Base-by-base conservation (phyloP, 1,140 invertebrate species). In the Papilio polytes region DNA sequence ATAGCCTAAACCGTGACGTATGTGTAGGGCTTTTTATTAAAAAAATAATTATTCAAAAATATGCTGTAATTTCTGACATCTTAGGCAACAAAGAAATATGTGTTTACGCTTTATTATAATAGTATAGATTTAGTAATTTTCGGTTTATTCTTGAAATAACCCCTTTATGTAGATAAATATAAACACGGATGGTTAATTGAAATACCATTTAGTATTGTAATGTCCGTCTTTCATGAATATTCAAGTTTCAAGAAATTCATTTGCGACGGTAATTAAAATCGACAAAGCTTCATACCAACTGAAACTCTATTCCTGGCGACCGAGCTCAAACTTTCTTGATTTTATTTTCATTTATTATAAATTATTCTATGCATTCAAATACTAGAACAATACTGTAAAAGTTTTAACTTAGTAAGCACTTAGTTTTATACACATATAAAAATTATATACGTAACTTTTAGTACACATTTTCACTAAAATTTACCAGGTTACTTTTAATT, bases 331-430 rank as follows among this genome's bases (percentile, higher is more conserved):
- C 63, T 66, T 66, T 31, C 63, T 31, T 66, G 22, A 66, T 66
- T 66, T 66, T 66, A 26, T 66, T 66, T 31, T 66, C 63, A 66
- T 66, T 66, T 15, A 66, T 66, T 66, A 66, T 66, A 66, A 66
- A 31, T 66, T 66, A 66, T 66, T 66, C 63, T 26, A 66, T 66
- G 63, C 63, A 66, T 66, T 66, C 63, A 31, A 66, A 66, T 66
- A 31, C 26, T 26, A 13, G 13, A 66, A 66, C 63, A 15, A 66
- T 31, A 66, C 63, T 15, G 26, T 66, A 66, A 66, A 66, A 66
- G 36, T 36, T 36, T 36, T 2, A 36, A 36, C 36, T 36, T 36
- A 36, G n/a, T n/a, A n/a, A n/a, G n/a, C n/a, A n/a, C n/a, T n/a
- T n/a, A n/a, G n/a, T n/a, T n/a, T n/a, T n/a, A n/a, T n/a, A n/a